Base-by-base conservation (phyloP, 2,797 vertebrate genomes). In the Lacerta viridis region DNA sequence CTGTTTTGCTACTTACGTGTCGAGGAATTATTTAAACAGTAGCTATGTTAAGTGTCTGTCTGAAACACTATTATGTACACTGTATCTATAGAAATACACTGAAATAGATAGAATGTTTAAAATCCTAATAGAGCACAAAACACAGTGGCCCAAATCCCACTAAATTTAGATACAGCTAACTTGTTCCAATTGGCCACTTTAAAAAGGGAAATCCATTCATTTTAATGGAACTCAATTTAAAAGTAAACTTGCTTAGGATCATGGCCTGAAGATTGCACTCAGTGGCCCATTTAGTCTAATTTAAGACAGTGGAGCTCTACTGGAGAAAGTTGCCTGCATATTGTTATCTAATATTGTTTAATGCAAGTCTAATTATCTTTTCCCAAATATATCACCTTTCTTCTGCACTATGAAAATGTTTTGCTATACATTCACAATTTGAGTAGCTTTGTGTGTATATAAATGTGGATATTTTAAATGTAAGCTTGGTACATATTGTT, bases 41-140 rank as follows among this genome's bases (percentile, higher is more conserved):
- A 92, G 88, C 89, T 93, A 88, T 93, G 90, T 90, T 93, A 90
- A 93, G n/a, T 89, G 75, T 89, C 80, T 89, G 82, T 88, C 80
- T 89, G 82, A 92, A 91, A 86, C 50, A 66, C 46, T 91, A 41
- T 78, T 93, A 18, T 29, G 8, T 36, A 92, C 1, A 91, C 91
- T 81, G 33, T 91, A 84, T 94, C 17, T 61, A 36, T 86, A 78
- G 88, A 81, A 86, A 90, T 92, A 93, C 92, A 94, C 92, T 95
- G 94, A 93, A 93, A 92, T 91, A 72, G 11, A 84, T 25, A 29
- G 33, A 80, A 75, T 88, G 86, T 85, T 89, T 85, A 84, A 72
- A 76, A 86, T 11, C n/a, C 82, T 1, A 89, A 84, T 87, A 83
- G 80, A 83, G 59, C 2, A 33, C 85, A 84, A 61, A 64, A 84